Evolutionary conservation across 1,140 invertebrate species (phyloP).

Genomic region (Arion vulgaris): DNA sequence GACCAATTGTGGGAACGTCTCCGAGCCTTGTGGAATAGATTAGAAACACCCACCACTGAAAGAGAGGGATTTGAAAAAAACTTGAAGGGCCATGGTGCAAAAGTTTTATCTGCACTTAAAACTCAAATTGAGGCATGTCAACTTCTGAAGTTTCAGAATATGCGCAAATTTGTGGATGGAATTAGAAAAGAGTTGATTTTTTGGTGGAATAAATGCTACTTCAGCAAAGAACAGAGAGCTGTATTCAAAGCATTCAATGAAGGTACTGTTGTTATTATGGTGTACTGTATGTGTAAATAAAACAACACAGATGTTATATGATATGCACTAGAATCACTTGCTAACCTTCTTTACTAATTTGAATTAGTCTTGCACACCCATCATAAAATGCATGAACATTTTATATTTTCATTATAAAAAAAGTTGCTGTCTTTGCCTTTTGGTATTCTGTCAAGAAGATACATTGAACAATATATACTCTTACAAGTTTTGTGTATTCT

Average conservation of each 20-base stretch:
- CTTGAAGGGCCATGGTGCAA: constrained; percentile 74
- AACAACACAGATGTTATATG: not conserved
- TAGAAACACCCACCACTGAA: constrained; percentile 76
- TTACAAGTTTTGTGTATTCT: too few relatives aligned
- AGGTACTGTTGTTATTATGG: constrained; percentile 39
- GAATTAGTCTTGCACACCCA: too few relatives aligned
- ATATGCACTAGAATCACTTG: too few relatives aligned
- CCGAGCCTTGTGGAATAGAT: constrained; percentile 77
- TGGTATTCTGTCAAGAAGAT: too few relatives aligned
- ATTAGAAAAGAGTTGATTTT: constrained; percentile 79
- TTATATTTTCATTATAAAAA: too few relatives aligned
- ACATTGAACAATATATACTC: too few relatives aligned
- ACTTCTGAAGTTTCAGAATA: constrained; percentile 78
- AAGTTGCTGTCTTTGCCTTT: too few relatives aligned
- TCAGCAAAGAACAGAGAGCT: constrained; percentile 77
- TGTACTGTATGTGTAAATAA: too few relatives aligned
- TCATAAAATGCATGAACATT: too few relatives aligned
- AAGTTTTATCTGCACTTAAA: constrained; percentile 74
- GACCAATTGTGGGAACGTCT: constrained; percentile 74
- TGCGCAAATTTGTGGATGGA: constrained; percentile 81
- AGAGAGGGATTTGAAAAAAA: constrained; percentile 74
- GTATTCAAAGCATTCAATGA: constrained; percentile 73
- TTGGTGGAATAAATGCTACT: constrained; percentile 83
- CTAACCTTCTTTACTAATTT: too few relatives aligned
- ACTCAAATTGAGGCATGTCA: constrained; percentile 79